Conservation (phyloP, 2,888 invertebrate species). For the Sinhomidia bicolor region DNA sequence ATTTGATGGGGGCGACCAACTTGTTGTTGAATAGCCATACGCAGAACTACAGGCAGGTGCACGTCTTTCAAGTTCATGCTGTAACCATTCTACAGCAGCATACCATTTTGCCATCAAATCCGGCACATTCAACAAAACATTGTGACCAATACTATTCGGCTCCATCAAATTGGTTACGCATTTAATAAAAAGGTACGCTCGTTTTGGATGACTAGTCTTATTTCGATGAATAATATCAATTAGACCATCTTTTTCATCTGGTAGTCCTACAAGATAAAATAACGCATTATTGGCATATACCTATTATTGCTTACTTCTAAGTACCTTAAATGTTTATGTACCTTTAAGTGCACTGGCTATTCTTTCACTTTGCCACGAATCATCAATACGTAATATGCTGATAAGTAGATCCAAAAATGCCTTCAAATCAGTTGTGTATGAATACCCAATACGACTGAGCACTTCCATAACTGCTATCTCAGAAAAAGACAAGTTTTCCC, state of each 20-base stretch:
- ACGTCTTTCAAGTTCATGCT: slow-evolving; percentile 91
- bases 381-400: slow-evolving; percentile 93
- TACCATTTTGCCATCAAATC: slow-evolving; percentile 94
- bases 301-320: too few species aligned
- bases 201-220: slow-evolving; percentile 97
- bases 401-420: slow-evolving; percentile 95
- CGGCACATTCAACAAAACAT: slow-evolving; percentile 89
- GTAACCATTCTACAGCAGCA: slow-evolving; percentile 95
- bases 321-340: too few species aligned
- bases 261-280: slow-evolving; percentile 83
- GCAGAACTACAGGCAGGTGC: slow-evolving; percentile 76
- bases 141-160: slow-evolving; percentile 90
- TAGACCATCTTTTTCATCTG: slow-evolving; percentile 94
- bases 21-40: slow-evolving; percentile 77
- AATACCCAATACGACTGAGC: slow-evolving; percentile 93
- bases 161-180: slow-evolving; percentile 95
- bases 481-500: slow-evolving; percentile 98
- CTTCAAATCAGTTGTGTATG: slow-evolving; percentile 96
- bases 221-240: slow-evolving; percentile 96
- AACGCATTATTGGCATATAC: too few species aligned
- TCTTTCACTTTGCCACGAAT: slow-evolving; percentile 97
- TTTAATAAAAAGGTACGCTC: slow-evolving; percentile 98
- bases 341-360: slow-evolving; percentile 97
- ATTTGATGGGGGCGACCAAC: slow-evolving; percentile 94
- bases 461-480: slow-evolving; percentile 93